Base-by-base conservation (phyloP, 2,113 vertebrate species). In the Seriola dumerili region DNA sequence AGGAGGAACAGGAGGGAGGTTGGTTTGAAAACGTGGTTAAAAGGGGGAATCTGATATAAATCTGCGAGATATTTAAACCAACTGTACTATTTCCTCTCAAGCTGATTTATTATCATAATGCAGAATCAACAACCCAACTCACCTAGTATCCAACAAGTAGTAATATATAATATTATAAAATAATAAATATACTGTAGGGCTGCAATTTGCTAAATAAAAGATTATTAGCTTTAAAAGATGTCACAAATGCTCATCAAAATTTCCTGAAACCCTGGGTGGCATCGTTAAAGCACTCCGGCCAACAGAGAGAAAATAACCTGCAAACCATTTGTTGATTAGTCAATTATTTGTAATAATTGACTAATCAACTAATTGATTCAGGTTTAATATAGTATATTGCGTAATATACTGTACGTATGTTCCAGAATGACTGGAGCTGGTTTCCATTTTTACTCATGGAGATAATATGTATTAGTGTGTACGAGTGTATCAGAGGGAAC, bases 21-120 rank as follows among this genome's bases (percentile, higher is more conserved):
- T 72, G 21, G 29, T 69, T 76, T 62, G 34, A 61, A 80, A n/a
- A 58, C 21, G 4, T 72, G n/a, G 7, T 32, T 32, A 10, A 17
- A 61, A 48, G 13, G 3, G 7, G 2, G 29, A 29, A 61, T 50
- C 75, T 38, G 2, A 38, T 13, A 36, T 38, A 1, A 34, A 69
- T 13, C 4, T 8, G 8, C 0, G 50, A 58, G 8, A 25, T 8
- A 58, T 23, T 25, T 32, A 50, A 50, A 50, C 16, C 3, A 77
- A 11, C 4, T 63, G 63, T 78, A 19, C 10, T 5, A 29, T 48
- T 25, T 55, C 10, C 14, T 52, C 17, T 65, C 36, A 46, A 12
- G 38, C 13, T 34, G 17, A 65, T 55, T 57, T 46, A 29, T 7
- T 1, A 29, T 17, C 19, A 68, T 50, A 19, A 61, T 29, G 52